Base-by-base conservation (phyloP, 2,113 vertebrate genomes). In the Motacilla alba region DNA sequence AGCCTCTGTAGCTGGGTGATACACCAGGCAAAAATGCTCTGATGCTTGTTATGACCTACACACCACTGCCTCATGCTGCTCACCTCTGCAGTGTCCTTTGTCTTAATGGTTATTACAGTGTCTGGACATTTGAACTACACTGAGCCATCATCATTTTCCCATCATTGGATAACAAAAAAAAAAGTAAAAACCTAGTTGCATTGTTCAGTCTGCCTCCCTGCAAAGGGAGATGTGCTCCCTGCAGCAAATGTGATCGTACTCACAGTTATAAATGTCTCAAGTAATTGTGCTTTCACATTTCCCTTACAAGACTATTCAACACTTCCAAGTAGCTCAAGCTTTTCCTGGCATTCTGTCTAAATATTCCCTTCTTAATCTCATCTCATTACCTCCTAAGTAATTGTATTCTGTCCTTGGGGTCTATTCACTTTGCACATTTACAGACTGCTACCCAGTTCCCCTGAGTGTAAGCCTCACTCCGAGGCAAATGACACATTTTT, bases 351-450 rank as follows among this genome's bases (percentile, higher is more conserved):
- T 88, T 94, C 87, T 93, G 83, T 94, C 89, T 93, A 92, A 93
- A 93, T 96, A 96, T 96, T 97, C 91, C 95, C 93, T 92, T 94
- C 88, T 93, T 96, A 97, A 95, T 97, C 83, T 97, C 77, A 95
- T 97, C 95, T 97, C 96, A 97, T 97, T 96, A 97, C 91, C 74
- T 97, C 87, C 91, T 95, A 96, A 97, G 23, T 96, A 97, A 97
- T 97, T 96, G 91, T 96, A 72, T 96, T 96, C 83, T 87, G 73
- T 95, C 96, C 91, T 95, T 91, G 66, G 94, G 93, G 93, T 87
- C 89, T 93, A 76, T 87, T 94, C 94, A 82, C 74, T 97, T 89
- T 41, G n/a, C 83, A 82, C 94, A 89, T 96, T 96, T 97, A 95
- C 94, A 96, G 91, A 95, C 78, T 95, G 62, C 66, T 94, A 87